phyloP scores from a whole-genome alignment of 2,797 vertebrate genomes.

The Alosa sapidissima region DNA sequence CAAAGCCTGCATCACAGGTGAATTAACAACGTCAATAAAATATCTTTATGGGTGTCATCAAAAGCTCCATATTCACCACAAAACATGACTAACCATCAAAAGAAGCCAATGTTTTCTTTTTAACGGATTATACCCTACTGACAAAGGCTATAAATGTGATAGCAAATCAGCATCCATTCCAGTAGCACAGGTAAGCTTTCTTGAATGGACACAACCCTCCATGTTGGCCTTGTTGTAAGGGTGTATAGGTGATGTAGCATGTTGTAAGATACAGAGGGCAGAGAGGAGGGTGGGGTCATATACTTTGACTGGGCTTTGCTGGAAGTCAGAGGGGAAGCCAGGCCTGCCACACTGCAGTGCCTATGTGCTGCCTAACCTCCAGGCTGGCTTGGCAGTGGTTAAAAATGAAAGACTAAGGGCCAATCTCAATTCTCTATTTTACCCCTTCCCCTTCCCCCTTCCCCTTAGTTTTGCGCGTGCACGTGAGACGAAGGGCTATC shows the following conservation, averaged over 20 bases:
- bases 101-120: background rate
- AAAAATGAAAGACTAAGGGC: background rate
- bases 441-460: too few relatives aligned
- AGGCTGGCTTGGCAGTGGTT: background rate
- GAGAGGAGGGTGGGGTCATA: too few relatives aligned
- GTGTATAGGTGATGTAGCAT: background rate
- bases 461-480: too few relatives aligned
- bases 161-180: background rate
- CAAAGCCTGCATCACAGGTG: background rate
- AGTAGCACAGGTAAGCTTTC: background rate
- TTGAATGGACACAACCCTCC: background rate
- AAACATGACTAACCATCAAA: background rate
- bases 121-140: background rate
- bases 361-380: background rate
- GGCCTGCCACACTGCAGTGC: background rate
- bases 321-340: background rate
- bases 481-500: too few relatives aligned
- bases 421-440: too few relatives aligned
- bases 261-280: too few relatives aligned
- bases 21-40: background rate
- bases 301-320: too few relatives aligned
- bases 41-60: background rate
- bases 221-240: background rate
- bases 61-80: background rate
- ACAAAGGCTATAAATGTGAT: background rate